A percentile compares a stretch with the other conserved stretches of the same genome.
Evolutionary conservation across 2,888 invertebrate species (phyloP).

Genomic region (Conus canariensis): DNA sequence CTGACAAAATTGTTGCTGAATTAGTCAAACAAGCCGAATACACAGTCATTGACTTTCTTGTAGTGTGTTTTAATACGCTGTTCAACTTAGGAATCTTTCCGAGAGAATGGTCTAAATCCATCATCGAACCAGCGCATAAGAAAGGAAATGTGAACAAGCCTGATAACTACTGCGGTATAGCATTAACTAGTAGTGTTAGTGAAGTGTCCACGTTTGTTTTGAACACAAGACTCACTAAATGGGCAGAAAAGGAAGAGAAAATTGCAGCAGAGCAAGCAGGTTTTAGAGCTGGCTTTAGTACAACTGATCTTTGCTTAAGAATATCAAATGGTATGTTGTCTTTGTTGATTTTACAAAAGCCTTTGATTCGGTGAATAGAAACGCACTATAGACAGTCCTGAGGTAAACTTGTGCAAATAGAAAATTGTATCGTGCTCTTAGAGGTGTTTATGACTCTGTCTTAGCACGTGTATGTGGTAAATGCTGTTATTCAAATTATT

Average conservation of each 20-base stretch:
- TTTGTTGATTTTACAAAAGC: neutral
- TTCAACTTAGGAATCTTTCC: slow-evolving; percentile 15
- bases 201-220: neutral
- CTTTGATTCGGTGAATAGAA: neutral
- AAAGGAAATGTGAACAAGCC: neutral
- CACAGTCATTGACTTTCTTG: neutral
- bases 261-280: neutral
- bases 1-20: neutral
- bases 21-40: neutral
- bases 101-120: neutral
- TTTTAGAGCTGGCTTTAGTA: neutral
- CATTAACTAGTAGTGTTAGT: neutral
- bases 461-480: neutral
- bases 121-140: neutral
- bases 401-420: neutral
- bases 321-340: neutral
- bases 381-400: neutral
- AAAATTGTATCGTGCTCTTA: neutral
- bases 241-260: neutral
- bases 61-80: neutral
- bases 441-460: neutral
- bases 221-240: neutral
- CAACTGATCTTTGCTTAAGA: slow-evolving; percentile 11
- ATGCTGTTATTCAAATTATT: neutral
- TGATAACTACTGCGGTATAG: slow-evolving; percentile 1